phyloP scores from a whole-genome alignment of 2,113 vertebrate species.

The Labeo catla region DNA sequence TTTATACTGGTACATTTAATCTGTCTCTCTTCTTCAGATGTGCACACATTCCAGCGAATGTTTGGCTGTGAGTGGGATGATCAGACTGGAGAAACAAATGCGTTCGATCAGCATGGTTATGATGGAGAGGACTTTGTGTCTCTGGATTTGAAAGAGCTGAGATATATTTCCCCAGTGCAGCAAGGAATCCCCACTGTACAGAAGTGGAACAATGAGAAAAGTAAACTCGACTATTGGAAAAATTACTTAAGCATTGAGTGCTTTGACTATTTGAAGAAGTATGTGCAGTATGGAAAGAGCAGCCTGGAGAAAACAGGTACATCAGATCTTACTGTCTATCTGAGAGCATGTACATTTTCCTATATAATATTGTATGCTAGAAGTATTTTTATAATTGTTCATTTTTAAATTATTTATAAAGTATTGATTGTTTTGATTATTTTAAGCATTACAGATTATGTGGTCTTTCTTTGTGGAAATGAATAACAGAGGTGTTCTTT shows the following conservation, averaged over 20 bases:
- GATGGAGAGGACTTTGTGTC: slow-evolving; percentile 66
- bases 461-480: too few species aligned
- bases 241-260: background rate
- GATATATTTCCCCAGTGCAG: rapidly evolving
- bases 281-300: background rate
- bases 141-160: slow-evolving; percentile 48
- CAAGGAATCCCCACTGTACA: background rate
- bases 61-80: background rate
- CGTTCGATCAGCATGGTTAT: rapidly evolving
- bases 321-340: background rate
- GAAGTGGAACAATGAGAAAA: background rate
- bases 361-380: too few species aligned
- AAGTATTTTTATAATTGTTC: too few species aligned
- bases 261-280: too few species aligned
- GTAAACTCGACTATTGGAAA: rapidly evolving
- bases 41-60: slow-evolving; percentile 15
- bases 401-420: too few species aligned
- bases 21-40: slow-evolving; percentile 8
- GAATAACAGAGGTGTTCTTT: too few species aligned
- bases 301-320: background rate
- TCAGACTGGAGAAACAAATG: too few species aligned
- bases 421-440: too few species aligned
- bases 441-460: too few species aligned
- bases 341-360: background rate
- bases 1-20: background rate